These are phyloP conservation scores for Entosphenus tridentatus DNA, from an alignment of 2,113 vertebrate species.

Conservation along the genomic window DNA sequence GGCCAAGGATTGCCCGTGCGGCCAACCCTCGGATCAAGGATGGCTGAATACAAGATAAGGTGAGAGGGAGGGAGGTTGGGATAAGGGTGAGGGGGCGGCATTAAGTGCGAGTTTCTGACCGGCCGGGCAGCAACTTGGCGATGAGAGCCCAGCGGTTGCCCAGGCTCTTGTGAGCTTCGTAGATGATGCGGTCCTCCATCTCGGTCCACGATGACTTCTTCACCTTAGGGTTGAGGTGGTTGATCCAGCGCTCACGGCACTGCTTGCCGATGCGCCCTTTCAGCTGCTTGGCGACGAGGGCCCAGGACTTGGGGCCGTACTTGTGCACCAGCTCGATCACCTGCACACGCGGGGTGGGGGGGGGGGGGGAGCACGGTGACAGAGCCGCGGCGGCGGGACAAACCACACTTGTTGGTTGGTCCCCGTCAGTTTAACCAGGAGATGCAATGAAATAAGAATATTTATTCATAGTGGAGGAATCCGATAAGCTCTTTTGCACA, in stretches of 20 bases:
- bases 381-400: background rate
- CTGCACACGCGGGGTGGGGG: constrained; percentile 20
- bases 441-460: background rate
- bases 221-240: constrained; percentile 97
- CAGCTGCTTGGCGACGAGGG: constrained; percentile 93
- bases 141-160: constrained; percentile 99
- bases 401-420: background rate
- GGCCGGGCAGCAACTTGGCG: constrained; percentile 89
- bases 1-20: no score
- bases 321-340: constrained; percentile 98
- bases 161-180: constrained; percentile 92
- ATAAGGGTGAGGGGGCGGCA: no score
- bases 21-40: no score
- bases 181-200: constrained; percentile 97
- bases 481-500: background rate
- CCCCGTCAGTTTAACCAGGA: background rate
- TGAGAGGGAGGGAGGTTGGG: no score
- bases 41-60: no score
- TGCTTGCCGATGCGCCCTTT: constrained; percentile 96
- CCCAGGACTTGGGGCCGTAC: constrained; percentile 97
- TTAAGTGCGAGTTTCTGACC: constrained; percentile 21
- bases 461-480: background rate
- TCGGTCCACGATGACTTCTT: constrained; percentile 99
- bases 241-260: constrained; percentile 97
- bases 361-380: constrained; percentile 13